Conservation (phyloP, 2,113 vertebrate genomes). For the Trinectes maculatus region DNA sequence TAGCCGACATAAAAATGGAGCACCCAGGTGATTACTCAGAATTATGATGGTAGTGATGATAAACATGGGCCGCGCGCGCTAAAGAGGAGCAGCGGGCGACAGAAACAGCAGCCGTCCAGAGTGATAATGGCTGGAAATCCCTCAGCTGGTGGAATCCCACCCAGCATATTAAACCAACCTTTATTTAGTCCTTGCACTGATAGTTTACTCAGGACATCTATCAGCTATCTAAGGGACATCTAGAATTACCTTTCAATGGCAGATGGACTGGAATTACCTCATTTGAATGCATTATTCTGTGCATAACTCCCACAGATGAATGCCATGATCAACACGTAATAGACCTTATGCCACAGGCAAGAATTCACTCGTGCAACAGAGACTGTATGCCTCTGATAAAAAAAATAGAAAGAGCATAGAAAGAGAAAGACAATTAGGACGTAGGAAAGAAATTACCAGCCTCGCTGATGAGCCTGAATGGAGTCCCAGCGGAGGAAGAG, state of each 20-base stretch:
- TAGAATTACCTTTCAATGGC: constrained; percentile 31
- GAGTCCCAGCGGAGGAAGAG: constrained; percentile 56
- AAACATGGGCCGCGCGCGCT: constrained; percentile 51
- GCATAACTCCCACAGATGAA: constrained; percentile 60
- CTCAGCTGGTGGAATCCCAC: constrained; percentile 25
- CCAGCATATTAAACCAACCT: constrained; percentile 30
- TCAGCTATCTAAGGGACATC: constrained; percentile 47
- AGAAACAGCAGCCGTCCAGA: constrained; percentile 27
- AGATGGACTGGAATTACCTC: constrained; percentile 38
- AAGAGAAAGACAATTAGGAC: constrained; percentile 68
- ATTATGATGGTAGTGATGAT: constrained; percentile 49
- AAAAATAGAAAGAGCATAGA: constrained; percentile 52
- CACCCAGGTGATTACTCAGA: constrained; percentile 56
- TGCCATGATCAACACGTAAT: constrained; percentile 49
- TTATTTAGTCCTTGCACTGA: constrained; percentile 33
- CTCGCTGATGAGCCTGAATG: constrained; percentile 61
- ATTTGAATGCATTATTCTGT: constrained; percentile 42
- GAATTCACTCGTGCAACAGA: constrained; percentile 41
- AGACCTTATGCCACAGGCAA: constrained; percentile 49
- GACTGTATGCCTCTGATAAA: constrained; percentile 64
- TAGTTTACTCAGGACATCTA: constrained; percentile 38
- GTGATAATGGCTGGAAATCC: constrained; percentile 37
- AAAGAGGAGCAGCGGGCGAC: constrained; percentile 33
- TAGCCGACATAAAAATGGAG: constrained; percentile 66
- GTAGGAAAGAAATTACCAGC: constrained; percentile 59